Evolutionary conservation across 2,113 vertebrate species (phyloP).

Genomic region (Melanostigma gelatinosum): DNA sequence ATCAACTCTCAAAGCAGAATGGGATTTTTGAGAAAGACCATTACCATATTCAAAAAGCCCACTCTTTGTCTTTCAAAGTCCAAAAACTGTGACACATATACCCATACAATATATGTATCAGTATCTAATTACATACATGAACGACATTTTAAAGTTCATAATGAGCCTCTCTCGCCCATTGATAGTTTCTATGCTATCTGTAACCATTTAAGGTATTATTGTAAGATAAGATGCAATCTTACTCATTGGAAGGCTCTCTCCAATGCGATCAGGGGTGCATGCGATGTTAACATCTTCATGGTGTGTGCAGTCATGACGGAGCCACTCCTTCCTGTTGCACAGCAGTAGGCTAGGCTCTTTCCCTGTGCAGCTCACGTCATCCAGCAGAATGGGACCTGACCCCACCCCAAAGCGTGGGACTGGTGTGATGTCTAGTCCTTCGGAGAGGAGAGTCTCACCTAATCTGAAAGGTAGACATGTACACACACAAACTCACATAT

Average conservation of each 20-base stretch:
- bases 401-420: slow-evolving; percentile 76
- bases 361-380: slow-evolving; percentile 92
- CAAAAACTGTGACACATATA: background rate
- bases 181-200: background rate
- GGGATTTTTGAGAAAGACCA: background rate
- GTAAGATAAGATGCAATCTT: slow-evolving; percentile 59
- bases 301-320: slow-evolving; percentile 91
- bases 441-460: slow-evolving; percentile 78
- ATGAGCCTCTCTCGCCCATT: background rate
- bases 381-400: slow-evolving; percentile 88
- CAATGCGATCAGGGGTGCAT: slow-evolving; percentile 83
- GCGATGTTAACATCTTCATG: slow-evolving; percentile 88
- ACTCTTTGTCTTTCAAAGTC: background rate
- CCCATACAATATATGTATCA: background rate
- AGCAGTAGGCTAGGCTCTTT: slow-evolving; percentile 87
- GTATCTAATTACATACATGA: background rate
- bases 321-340: slow-evolving; percentile 88
- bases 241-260: slow-evolving; percentile 82
- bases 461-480: slow-evolving; percentile 72
- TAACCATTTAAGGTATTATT: background rate
- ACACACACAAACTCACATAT: background rate
- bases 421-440: slow-evolving; percentile 52
- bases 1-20: no score
- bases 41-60: background rate
- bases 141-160: background rate